phyloP scores from a whole-genome alignment of 2,888 invertebrate species.

The Xestobium rufovillosum region DNA sequence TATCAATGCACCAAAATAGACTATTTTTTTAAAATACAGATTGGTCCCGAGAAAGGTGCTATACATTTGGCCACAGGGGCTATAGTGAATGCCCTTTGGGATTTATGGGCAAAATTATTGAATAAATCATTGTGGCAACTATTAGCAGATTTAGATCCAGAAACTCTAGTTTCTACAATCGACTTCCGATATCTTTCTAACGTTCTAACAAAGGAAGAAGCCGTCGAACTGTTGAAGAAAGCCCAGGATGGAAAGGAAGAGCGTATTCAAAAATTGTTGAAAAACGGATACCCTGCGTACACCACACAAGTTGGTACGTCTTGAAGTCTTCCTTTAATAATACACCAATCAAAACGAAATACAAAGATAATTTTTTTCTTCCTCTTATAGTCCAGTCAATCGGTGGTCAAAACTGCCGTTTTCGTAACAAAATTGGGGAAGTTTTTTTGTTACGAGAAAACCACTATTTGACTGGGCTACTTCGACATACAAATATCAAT shows the following conservation, averaged over 20 bases:
- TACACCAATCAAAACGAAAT: too few relatives aligned
- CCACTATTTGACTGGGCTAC: too few relatives aligned
- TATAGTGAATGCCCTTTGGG: slow-evolving; percentile 87
- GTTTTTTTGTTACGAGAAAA: too few relatives aligned
- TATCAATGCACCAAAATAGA: slow-evolving; percentile 36
- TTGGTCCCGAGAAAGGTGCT: slow-evolving; percentile 88
- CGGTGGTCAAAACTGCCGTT: too few relatives aligned
- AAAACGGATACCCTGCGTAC: slow-evolving; percentile 76
- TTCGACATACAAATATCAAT: too few relatives aligned
- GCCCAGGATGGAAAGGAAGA: slow-evolving; percentile 52
- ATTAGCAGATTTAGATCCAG: slow-evolving; percentile 74
- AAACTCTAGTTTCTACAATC: slow-evolving; percentile 75
- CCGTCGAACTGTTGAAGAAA: slow-evolving; percentile 58
- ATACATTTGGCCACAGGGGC: slow-evolving; percentile 82
- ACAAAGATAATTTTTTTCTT: too few relatives aligned
- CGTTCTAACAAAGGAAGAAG: slow-evolving; percentile 75
- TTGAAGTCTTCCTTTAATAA: too few relatives aligned
- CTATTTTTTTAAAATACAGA: slow-evolving; percentile 43
- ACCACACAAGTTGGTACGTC: slow-evolving; percentile 77
- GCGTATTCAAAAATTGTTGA: slow-evolving; percentile 55
- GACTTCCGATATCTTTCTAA: slow-evolving; percentile 83
- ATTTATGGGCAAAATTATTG: slow-evolving; percentile 79
- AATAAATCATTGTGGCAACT: slow-evolving; percentile 84
- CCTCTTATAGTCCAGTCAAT: too few relatives aligned
- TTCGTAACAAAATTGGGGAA: too few relatives aligned